Evolutionary conservation across 2,113 vertebrate genomes (phyloP), one percentile per base, ranked within the genome.

Genomic region (Prolemur simus): DNA sequence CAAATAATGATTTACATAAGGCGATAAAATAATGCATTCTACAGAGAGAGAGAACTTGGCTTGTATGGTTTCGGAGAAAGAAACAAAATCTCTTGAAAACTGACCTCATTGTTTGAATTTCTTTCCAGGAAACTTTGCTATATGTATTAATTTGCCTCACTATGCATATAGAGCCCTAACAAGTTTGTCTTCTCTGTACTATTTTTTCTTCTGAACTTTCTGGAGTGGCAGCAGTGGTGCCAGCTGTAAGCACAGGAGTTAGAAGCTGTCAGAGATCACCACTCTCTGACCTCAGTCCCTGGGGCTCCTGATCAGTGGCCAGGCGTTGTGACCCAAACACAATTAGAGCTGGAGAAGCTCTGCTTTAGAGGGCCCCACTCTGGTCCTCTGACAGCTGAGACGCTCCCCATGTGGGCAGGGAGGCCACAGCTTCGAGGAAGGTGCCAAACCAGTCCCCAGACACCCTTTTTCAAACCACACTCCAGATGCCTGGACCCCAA

Each of bases 1-100:
- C 58, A 87, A 20, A 86, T 80, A 78, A 21, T 23, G 29, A 88
- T 95, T 96, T 97, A 60, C 32, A 49, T 60, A 68, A 71, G 42
- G 9, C 2, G 0, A 88, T 85, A 91, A 94, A 83, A 73, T 71
- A 81, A 86, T 64, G 68, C 94, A 47, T 95, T 73, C 45, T 86
- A 34, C 29, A 77, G 6, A 89, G 34, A 93, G 34, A 93, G 69
- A 97, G 52, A 96, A 63, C 7, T 20, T 56, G 37, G 37, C 23
- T 78, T 81, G 64, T 15, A n/a, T 42, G 66, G 34, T 88, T 34
- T 95, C 93, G 54, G 58, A 88, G 71, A 66, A 7, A 87, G 76
- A 66, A 7, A 49, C 63, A 80, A 81, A 8, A 60, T 97, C 80
- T 97, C 29, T 89, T 63, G 34, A 63, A 34, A 71, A 58, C 60